A percentile compares a stretch with the other conserved stretches of the same genome.
These are phyloP conservation scores for Spinus olivaceus DNA, from an alignment of 2,797 vertebrate genomes.

Conservation along the genomic window DNA sequence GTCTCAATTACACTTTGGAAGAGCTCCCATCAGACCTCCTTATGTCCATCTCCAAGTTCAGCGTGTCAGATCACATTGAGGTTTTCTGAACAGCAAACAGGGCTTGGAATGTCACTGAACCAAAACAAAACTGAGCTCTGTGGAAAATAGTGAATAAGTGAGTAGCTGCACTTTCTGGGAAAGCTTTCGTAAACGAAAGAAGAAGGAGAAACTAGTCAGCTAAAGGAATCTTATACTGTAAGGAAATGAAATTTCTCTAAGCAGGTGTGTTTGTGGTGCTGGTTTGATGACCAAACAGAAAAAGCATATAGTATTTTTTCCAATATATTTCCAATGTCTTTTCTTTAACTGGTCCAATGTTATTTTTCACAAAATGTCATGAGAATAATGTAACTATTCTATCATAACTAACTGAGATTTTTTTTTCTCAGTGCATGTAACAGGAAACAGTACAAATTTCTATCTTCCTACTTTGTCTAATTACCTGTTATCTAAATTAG, in stretches of 20 bases:
- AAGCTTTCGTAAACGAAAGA: not conserved
- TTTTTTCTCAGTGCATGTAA: not conserved
- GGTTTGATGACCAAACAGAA: not conserved
- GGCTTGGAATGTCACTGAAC: not conserved
- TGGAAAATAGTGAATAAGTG: not conserved
- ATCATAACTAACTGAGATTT: not conserved
- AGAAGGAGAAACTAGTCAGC: not conserved
- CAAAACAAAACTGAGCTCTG: not conserved
- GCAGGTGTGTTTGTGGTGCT: not conserved
- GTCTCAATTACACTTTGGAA: not conserved
- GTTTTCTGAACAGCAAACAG: not conserved
- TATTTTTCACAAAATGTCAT: not conserved
- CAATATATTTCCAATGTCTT: not conserved
- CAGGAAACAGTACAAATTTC: not conserved
- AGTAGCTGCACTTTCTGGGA: not conserved
- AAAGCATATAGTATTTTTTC: not conserved
- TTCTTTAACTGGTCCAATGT: not conserved
- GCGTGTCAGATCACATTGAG: not conserved
- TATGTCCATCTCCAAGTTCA: accelerated
- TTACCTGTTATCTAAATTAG: not conserved
- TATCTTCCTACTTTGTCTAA: not conserved
- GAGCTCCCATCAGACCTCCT: not conserved
- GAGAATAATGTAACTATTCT: not conserved
- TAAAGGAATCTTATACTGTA: not conserved
- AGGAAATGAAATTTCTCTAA: not conserved